Evolutionary conservation across 2,888 invertebrate genomes (phyloP), one percentile per base, ranked within the genome.

Genomic region (Apodemia duryi): DNA sequence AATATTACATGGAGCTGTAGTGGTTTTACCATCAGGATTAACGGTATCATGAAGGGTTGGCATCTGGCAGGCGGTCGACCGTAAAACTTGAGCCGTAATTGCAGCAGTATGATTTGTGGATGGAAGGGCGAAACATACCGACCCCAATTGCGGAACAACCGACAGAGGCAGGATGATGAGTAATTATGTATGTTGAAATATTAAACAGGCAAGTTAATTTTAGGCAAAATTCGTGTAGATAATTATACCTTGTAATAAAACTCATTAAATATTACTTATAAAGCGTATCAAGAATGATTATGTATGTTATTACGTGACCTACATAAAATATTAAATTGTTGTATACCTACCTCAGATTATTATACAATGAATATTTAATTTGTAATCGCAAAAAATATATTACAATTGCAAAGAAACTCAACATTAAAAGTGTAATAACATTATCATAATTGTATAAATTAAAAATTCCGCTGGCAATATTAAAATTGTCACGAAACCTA

Each of bases 401-500:
- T 35, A 68, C 66, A 67, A 69, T 61, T 61, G 21, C 51, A 63
- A 70, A 68, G 64, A 63, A 70, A 64, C 65, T 68, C 66, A 65
- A 61, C 65, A 63, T 52, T 60, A 63, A 62, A 66, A 64, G 51
- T 49, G 63, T 66, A 65, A 72, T 71, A 71, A 71, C 70, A 71
- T 71, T 69, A 68, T 69, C 66, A 70, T 69, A 73, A 68, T 66
- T 62, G 71, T 71, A 72, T 72, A 69, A 68, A 73, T 71, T 71
- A 72, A 69, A 72, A 67, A 69, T 68, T 67, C 66, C 67, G 69
- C 73, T 73, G 70, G 74, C 72, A 74, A 77, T 75, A 76, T 71
- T 74, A 73, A 81, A 84, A 82, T 80, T 72, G 74, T 81, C 76
- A 80, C 77, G 74, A 79, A 75, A 80, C 77, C 76, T 73, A 78